phyloP scores from a whole-genome alignment of 1,140 invertebrate genomes.

The Lerema accius region DNA sequence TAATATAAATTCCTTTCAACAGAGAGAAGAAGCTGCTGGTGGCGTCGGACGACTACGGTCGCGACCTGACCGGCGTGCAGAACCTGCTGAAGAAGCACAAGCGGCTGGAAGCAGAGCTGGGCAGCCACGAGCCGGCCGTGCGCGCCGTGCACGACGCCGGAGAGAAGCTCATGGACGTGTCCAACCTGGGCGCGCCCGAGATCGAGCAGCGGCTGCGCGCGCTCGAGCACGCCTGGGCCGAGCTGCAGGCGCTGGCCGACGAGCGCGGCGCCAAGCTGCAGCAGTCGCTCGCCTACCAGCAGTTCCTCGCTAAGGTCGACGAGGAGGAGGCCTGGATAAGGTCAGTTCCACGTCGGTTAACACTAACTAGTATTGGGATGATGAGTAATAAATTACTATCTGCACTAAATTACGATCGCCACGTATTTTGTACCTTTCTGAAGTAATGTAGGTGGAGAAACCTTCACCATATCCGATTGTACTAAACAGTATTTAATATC shows the following conservation, averaged over 20 bases:
- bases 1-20: neutral
- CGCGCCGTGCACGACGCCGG: slow-evolving; percentile 98
- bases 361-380: too few relatives aligned
- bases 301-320: slow-evolving; percentile 98
- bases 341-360: slow-evolving; percentile 21
- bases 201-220: slow-evolving; percentile 95
- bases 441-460: too few relatives aligned
- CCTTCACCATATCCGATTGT: too few relatives aligned
- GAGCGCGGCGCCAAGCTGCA: slow-evolving; percentile 96
- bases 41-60: slow-evolving; percentile 98
- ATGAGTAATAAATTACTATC: too few relatives aligned
- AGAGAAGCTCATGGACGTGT: slow-evolving; percentile 97
- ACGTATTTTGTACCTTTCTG: too few relatives aligned
- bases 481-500: too few relatives aligned
- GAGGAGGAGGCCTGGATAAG: slow-evolving; percentile 99
- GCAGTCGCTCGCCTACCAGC: slow-evolving; percentile 97
- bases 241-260: slow-evolving; percentile 94
- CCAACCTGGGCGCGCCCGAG: slow-evolving; percentile 97
- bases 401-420: too few relatives aligned
- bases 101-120: slow-evolving; percentile 97
- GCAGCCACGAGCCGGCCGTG: slow-evolving; percentile 97
- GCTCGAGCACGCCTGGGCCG: slow-evolving; percentile 94
- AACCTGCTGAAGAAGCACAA: slow-evolving; percentile 99
- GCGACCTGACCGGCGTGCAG: slow-evolving; percentile 98
- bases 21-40: slow-evolving; percentile 99